A percentile compares a stretch with the other conserved stretches of the same genome.
Conservation (phyloP, 2,113 vertebrate species). For the Grammomys surdaster region DNA sequence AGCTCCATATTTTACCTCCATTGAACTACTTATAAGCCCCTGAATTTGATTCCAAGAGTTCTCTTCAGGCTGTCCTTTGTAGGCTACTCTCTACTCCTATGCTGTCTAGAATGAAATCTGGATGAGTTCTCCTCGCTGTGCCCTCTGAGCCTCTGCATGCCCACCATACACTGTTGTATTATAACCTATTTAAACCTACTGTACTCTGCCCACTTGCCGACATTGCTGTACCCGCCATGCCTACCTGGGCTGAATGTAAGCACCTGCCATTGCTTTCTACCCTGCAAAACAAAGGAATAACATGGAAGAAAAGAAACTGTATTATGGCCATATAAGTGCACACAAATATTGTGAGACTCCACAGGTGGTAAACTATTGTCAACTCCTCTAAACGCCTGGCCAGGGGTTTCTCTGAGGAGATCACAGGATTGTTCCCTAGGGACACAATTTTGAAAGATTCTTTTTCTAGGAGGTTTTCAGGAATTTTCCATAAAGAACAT, state of each 20-base stretch:
- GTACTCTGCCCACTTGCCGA: background rate
- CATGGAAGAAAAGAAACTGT: background rate
- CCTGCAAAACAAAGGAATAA: background rate
- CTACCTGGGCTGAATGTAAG: background rate
- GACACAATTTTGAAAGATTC: background rate
- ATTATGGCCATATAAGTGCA: background rate
- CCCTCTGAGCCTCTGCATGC: background rate
- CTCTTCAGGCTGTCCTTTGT: background rate
- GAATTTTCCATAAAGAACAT: background rate
- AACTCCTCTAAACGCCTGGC: background rate
- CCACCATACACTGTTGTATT: background rate
- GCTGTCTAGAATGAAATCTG: background rate
- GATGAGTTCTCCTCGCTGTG: background rate
- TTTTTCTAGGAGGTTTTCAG: slow-evolving; percentile 18
- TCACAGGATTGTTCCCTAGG: background rate
- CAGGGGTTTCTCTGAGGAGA: background rate
- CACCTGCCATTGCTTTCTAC: background rate
- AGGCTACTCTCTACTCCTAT: background rate
- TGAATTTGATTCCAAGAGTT: background rate
- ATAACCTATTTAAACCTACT: background rate
- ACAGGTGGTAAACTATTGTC: background rate
- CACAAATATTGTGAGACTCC: background rate
- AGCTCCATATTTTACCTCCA: background rate
- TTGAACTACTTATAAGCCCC: background rate
- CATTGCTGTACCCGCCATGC: accelerated